phyloP scores from a whole-genome alignment of 2,113 vertebrate genomes.

The Corythaixoides concolor region DNA sequence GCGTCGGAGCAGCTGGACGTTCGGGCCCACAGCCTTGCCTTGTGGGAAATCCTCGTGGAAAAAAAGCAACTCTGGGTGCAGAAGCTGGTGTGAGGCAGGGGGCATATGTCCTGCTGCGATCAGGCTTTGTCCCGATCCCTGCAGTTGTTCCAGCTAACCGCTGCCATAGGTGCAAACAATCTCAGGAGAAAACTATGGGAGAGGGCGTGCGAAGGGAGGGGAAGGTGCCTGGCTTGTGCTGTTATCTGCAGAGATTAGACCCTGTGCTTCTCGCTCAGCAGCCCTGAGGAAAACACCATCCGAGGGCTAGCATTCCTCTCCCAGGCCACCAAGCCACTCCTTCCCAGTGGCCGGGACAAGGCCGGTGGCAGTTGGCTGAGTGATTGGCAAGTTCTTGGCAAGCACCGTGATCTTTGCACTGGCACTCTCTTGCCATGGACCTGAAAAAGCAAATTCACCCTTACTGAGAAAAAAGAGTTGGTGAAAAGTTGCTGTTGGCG shows the following conservation, averaged over 20 bases:
- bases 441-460: background rate
- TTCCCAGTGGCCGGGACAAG: background rate
- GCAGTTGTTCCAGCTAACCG: no score
- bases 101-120: rapidly evolving
- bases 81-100: background rate
- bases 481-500: background rate
- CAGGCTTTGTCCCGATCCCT: background rate
- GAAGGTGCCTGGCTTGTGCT: background rate
- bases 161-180: no score
- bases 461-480: background rate
- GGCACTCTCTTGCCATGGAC: rapidly evolving
- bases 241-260: rapidly evolving
- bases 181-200: background rate
- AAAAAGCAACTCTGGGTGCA: background rate
- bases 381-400: background rate
- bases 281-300: no score
- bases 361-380: background rate
- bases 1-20: background rate
- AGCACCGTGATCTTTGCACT: background rate
- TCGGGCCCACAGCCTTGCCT: background rate
- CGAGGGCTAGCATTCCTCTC: background rate
- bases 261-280: no score
- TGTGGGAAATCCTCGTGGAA: background rate
- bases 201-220: background rate
- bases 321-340: background rate